These are phyloP conservation scores for Melanotaenia parkinsoni DNA, from an alignment of 2,797 vertebrate genomes.

Conservation along the genomic window DNA sequence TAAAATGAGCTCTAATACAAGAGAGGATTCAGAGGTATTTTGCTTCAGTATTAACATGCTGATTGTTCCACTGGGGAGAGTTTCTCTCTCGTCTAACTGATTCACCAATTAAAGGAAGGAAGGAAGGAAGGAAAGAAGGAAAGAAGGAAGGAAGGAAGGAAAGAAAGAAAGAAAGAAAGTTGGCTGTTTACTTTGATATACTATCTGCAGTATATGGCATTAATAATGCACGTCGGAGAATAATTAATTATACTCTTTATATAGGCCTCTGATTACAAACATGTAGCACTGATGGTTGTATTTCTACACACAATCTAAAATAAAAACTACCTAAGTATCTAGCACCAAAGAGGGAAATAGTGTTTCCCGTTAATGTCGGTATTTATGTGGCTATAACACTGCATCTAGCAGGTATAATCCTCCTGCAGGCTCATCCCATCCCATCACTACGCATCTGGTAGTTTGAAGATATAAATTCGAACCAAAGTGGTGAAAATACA, in stretches of 20 bases:
- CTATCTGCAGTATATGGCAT: not conserved
- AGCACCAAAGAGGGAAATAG: not conserved
- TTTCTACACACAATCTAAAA: constrained; percentile 8
- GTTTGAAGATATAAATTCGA: no score
- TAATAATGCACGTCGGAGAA: not conserved
- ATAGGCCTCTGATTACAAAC: not conserved
- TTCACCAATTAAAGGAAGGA: constrained; percentile 51
- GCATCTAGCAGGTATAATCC: not conserved
- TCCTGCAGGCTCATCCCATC: not conserved
- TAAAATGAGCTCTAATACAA: constrained; percentile 63
- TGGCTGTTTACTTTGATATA: constrained; percentile 18
- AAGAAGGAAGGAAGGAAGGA: not conserved
- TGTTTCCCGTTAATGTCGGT: not conserved
- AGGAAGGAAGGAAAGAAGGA: not conserved
- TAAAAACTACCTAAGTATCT: not conserved
- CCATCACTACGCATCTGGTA: no score
- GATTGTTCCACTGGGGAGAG: constrained; percentile 70
- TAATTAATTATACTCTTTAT: no score
- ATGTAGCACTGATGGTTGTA: not conserved
- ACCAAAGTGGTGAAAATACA: no score
- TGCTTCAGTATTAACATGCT: constrained; percentile 75
- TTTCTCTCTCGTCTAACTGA: constrained; percentile 27
- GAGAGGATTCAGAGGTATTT: constrained; percentile 74
- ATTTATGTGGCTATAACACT: not conserved
- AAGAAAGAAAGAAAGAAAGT: not conserved